Conservation (phyloP, 2,888 invertebrate genomes). For the Podabrus alpinus region DNA sequence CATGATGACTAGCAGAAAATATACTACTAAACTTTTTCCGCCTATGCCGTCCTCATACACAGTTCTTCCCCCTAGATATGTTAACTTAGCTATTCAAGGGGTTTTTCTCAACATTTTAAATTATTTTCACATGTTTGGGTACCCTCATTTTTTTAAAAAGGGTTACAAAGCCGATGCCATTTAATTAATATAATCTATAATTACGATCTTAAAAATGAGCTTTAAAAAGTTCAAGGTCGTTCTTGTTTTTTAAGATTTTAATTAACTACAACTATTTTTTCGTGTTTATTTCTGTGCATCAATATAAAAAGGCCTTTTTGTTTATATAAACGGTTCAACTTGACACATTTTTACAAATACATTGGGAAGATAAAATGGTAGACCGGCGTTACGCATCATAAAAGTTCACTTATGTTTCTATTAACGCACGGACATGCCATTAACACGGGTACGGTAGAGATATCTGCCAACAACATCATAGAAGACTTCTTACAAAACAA, state of each 20-base stretch:
- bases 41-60: background rate
- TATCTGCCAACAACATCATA: slow-evolving; percentile 49
- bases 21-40: background rate
- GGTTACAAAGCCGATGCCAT: background rate
- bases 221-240: background rate
- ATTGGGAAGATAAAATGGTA: slow-evolving; percentile 10
- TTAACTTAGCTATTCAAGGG: background rate
- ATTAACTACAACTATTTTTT: background rate
- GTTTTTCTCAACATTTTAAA: background rate
- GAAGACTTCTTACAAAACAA: slow-evolving; percentile 31
- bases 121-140: background rate
- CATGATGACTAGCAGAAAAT: background rate
- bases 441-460: slow-evolving; percentile 46
- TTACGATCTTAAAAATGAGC: background rate
- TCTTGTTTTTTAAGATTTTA: background rate
- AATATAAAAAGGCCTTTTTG: background rate
- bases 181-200: background rate
- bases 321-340: background rate
- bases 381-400: slow-evolving; percentile 57
- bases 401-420: slow-evolving; percentile 58
- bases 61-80: background rate
- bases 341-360: slow-evolving; percentile 2
- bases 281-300: background rate
- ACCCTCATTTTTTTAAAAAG: background rate
- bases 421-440: slow-evolving; percentile 52